Evolutionary conservation across 2,113 vertebrate species (phyloP), one percentile per base, ranked within the genome.

Genomic region (Redunca redunca): DNA sequence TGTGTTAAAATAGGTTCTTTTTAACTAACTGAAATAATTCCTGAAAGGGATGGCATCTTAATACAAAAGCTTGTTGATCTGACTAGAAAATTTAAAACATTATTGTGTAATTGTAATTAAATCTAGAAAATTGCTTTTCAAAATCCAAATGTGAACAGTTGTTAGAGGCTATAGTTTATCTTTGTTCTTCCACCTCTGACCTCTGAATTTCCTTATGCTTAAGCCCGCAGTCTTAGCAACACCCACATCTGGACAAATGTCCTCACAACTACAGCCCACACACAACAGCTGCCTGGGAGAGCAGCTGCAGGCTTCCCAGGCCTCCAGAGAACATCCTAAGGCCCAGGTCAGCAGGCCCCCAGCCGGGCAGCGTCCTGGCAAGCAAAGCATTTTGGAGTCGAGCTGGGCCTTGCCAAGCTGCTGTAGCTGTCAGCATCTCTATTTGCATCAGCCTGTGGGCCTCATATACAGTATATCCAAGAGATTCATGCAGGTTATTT

Each of bases 341-440:
- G 40, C 19, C 12, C 2, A 1, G 21, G 7, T 78, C 78, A 36
- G 33, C 30, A 67, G 64, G 58, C 9, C 28, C n/a, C n/a, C 55
- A 30, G 15, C 83, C 58, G 33, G 53, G 64, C 15, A 43, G 43
- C 13, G 1, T 40, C 48, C 62, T 52, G 7, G 17, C 40, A 60
- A 94, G 82, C 58, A 80, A 83, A 14, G 50, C 50, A 74, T 88
- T 30, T 84, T 88, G 95, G 84, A 83, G 88, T 55, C 2, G 83
- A 97, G 94, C 92, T 64, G 88, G 97, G 60, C 46, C 84, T 98
- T 85, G 4, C 64, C 88, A 91, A 86, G 11, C 94, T 96, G 86
- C 78, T 3, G 1, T 43, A 71, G 81, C 94, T 46, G 2, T n/a
- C 50, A 15, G 53, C 13, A 19, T 57, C 81, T 95, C 15, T 82